phyloP scores from a whole-genome alignment of 2,113 vertebrate species.

The Saguinus midas region DNA sequence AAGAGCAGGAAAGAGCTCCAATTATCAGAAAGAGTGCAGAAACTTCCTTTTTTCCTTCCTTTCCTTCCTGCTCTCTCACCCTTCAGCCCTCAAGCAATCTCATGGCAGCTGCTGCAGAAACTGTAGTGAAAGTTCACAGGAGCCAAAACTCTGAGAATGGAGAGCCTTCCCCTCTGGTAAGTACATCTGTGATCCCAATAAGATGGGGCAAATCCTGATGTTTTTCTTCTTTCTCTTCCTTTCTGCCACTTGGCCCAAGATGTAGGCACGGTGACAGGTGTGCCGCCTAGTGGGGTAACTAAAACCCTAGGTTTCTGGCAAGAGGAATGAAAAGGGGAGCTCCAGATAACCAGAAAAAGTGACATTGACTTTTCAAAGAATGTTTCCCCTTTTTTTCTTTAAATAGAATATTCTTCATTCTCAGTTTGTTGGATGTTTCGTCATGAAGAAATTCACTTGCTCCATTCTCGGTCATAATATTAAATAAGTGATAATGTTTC shows the following conservation, averaged over 20 bases:
- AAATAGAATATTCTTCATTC: neutral
- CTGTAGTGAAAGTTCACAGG: neutral
- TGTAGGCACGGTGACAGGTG: neutral
- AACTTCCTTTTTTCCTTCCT: neutral
- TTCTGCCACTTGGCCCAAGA: neutral
- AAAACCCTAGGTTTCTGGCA: neutral
- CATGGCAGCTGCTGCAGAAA: neutral
- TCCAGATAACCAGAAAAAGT: neutral
- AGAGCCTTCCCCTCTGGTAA: neutral
- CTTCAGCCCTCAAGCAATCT: neutral
- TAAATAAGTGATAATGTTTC: neutral
- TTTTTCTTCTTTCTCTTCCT: neutral
- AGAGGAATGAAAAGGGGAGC: neutral
- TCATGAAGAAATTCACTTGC: neutral
- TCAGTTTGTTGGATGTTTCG: neutral
- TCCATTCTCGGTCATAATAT: neutral
- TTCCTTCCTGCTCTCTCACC: neutral
- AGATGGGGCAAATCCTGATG: neutral
- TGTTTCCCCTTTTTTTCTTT: neutral
- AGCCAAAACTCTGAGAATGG: neutral
- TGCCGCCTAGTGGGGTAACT: neutral
- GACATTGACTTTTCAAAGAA: neutral
- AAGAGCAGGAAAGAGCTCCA: neutral
- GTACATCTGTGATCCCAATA: neutral
- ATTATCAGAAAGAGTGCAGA: neutral